Evolutionary conservation across 92 coral and sea anemone species (phyloP), one percentile per base, ranked within the genome.

Genomic region (Nematostella vectensis): DNA sequence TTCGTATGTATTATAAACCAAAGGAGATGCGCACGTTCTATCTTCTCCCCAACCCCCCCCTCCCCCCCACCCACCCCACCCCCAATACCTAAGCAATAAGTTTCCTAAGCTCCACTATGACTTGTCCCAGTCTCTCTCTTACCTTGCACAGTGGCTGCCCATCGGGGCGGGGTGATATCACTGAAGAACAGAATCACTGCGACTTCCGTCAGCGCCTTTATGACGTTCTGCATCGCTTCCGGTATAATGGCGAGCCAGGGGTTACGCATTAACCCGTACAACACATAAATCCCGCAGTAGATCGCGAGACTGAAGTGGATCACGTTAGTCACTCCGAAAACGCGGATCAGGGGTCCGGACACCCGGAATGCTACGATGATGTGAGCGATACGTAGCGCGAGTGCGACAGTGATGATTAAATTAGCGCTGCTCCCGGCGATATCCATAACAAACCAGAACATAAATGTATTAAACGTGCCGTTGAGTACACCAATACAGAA

Each of bases 361-460:
- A 52, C 31, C 8, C 78, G 62, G 39, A 81, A 81, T 11, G 74
- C 75, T 3, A 75, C 44, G 38, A 75, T 69, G 15, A 64, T 66
- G 17, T 61, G 60, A 33, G 62, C n/a, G 40, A 68, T 74, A 31
- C 73, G 57, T 8, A 65, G 45, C 9, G 65, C 82, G 36, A 73
- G 65, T 0, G 88, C 82, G 40, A 75, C 61, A 2, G 83, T 79
- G 28, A 81, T 75, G 58, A 81, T 68, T 24, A 70, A 52, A 12
- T 74, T 74, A 30, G 78, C 72, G 26, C 57, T 57, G 12, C 65
- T 63, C 0, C 83, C 76, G 16, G 70, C 78, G 3, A 81, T 49
- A 51, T 81, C 88, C 29, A 57, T 70, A 29, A 81, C 70, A 43
- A 76, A 81, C 88, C 88, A 81, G 55, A 74, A 74, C 78, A 81